Conservation (phyloP, 2,888 invertebrate genomes). For the Geophilus truncorum region DNA sequence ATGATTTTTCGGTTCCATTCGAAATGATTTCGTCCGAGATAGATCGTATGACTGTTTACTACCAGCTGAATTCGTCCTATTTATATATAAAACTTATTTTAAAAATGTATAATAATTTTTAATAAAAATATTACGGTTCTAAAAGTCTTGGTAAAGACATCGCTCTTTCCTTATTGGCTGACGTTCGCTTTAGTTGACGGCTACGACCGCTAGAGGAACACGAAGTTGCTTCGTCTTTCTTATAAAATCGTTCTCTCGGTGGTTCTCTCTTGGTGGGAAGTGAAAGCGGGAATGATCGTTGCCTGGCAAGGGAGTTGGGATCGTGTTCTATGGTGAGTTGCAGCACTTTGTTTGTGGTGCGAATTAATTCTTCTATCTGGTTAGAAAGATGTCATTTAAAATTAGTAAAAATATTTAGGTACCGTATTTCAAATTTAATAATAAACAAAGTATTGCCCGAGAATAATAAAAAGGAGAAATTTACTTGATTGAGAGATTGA, state of each 20-base stretch:
- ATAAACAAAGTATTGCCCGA: too few species aligned
- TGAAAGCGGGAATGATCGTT: conserved; percentile 49
- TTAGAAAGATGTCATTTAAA: conserved; percentile 38
- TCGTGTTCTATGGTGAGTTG: conserved; percentile 85
- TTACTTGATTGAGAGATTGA: conserved; percentile 71
- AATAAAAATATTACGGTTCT: conserved; percentile 58
- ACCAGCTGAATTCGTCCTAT: neutral
- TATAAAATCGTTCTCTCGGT: conserved; percentile 42
- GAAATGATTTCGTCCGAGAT: conserved; percentile 81
- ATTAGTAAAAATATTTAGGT: neutral
- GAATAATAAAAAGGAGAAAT: neutral
- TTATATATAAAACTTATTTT: neutral
- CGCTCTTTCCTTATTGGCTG: conserved; percentile 65
- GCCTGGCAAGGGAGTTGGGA: conserved; percentile 64
- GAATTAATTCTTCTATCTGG: conserved; percentile 46
- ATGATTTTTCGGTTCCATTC: conserved; percentile 61
- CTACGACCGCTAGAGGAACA: conserved; percentile 53
- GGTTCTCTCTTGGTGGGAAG: conserved; percentile 35
- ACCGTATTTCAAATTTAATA: too few species aligned
- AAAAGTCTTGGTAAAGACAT: conserved; percentile 78
- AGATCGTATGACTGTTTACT: conserved; percentile 59
- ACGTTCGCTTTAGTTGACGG: conserved; percentile 46
- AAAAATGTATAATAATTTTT: neutral
- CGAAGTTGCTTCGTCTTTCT: conserved; percentile 59
- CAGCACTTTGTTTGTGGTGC: conserved; percentile 43